Conservation (phyloP, 2,888 invertebrate genomes). For the Stegophylla sp. region DNA sequence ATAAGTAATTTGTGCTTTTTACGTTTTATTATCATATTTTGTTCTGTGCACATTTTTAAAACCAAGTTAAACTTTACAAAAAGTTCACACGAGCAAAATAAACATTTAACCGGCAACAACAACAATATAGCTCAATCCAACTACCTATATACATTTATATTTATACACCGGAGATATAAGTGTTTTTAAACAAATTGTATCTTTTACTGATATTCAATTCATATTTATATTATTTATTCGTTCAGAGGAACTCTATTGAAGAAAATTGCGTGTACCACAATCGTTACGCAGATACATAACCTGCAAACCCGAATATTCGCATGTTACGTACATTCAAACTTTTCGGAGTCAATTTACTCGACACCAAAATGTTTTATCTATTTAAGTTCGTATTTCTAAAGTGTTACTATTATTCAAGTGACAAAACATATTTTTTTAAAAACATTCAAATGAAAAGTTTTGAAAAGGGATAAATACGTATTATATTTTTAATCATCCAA, state of each 20-base stretch:
- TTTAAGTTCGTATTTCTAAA: too few species aligned
- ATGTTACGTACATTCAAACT: too few species aligned
- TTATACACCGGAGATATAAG: neutral
- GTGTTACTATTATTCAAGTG: too few species aligned
- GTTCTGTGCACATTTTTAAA: neutral
- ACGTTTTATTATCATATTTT: slow-evolving; percentile 10
- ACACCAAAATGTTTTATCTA: neutral
- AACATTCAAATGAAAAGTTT: too few species aligned
- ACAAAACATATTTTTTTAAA: too few species aligned
- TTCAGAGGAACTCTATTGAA: neutral
- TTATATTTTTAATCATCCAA: neutral
- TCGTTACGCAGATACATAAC: neutral
- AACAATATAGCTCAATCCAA: neutral
- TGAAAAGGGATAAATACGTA: too few species aligned
- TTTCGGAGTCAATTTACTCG: neutral
- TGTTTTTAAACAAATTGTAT: slow-evolving; percentile 3
- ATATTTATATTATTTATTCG: neutral
- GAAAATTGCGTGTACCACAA: neutral
- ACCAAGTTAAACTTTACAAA: neutral
- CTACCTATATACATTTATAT: neutral
- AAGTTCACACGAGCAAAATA: neutral
- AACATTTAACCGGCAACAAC: neutral
- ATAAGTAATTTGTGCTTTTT: slow-evolving; percentile 19
- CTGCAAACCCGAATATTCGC: neutral
- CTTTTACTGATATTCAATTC: neutral